A percentile compares a stretch with the other conserved stretches of the same genome.
These are phyloP conservation scores for Neoarius graeffei DNA, from an alignment of 2,113 vertebrate genomes.

Conservation along the genomic window DNA sequence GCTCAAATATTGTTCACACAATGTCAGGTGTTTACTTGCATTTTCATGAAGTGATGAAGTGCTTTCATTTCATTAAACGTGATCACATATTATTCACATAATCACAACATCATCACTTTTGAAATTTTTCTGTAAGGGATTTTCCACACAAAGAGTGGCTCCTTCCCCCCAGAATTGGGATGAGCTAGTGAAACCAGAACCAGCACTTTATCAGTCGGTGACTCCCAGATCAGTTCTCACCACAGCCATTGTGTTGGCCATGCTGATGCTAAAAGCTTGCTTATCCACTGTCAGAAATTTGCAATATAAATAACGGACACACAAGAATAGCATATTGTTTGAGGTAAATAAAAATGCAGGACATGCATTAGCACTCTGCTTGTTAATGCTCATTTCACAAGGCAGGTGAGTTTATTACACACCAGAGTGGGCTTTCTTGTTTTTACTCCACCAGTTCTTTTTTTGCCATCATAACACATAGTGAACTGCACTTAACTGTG, in stretches of 20 bases:
- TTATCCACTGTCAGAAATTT: slow-evolving; percentile 63
- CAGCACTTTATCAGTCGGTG: background rate
- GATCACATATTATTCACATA: background rate
- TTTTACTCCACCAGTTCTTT: background rate
- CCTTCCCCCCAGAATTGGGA: background rate
- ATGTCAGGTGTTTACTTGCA: background rate
- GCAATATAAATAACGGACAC: slow-evolving; percentile 69
- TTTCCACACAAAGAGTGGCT: background rate
- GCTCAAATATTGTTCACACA: background rate
- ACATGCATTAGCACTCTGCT: slow-evolving; percentile 56
- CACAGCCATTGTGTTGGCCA: slow-evolving; percentile 33
- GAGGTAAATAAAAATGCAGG: slow-evolving; percentile 63
- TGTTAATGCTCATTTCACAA: slow-evolving; percentile 70
- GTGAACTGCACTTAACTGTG: slow-evolving; percentile 20
- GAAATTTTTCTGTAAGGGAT: background rate
- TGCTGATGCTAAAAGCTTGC: slow-evolving; percentile 68
- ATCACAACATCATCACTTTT: background rate
- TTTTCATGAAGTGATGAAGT: background rate
- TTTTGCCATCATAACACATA: slow-evolving; percentile 16
- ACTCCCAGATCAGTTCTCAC: background rate
- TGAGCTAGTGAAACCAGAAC: background rate
- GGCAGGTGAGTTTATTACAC: slow-evolving; percentile 69
- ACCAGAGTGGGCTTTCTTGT: slow-evolving; percentile 57
- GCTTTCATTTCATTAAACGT: background rate
- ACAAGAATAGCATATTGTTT: slow-evolving; percentile 75